Evolutionary conservation across 2,888 invertebrate species (phyloP).

Genomic region (Onthophagus sagittarius): DNA sequence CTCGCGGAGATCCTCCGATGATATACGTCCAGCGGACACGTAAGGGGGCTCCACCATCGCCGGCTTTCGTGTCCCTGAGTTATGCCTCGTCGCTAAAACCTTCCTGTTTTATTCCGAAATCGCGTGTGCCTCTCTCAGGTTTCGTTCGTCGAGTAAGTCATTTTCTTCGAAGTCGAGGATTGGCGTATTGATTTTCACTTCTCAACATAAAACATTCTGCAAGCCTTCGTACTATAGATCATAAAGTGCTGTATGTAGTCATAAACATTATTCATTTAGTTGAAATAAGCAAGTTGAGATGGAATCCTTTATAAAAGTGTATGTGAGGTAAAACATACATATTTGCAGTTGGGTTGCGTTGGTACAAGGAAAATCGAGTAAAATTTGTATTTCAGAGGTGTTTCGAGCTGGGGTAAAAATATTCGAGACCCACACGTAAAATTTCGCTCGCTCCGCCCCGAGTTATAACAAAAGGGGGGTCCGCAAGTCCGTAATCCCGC

Average conservation of each 20-base stretch:
- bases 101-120: conserved; percentile 5
- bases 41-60: neutral
- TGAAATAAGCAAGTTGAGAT: no score
- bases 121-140: neutral
- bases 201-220: neutral
- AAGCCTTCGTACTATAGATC: no score
- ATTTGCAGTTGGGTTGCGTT: no score
- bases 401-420: neutral
- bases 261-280: no score
- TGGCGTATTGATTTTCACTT: neutral
- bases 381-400: neutral
- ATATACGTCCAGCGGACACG: conserved; percentile 15
- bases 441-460: neutral
- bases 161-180: neutral
- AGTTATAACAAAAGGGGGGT: neutral
- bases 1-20: conserved; percentile 15
- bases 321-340: no score
- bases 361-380: neutral
- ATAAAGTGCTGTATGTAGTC: no score
- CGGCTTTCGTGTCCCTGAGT: neutral
- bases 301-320: no score
- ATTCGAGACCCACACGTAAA: neutral
- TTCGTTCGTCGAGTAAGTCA: neutral
- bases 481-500: neutral
- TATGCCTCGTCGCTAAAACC: neutral